Evolutionary conservation across 2,888 invertebrate genomes (phyloP).

Genomic region (Thumatha senex): DNA sequence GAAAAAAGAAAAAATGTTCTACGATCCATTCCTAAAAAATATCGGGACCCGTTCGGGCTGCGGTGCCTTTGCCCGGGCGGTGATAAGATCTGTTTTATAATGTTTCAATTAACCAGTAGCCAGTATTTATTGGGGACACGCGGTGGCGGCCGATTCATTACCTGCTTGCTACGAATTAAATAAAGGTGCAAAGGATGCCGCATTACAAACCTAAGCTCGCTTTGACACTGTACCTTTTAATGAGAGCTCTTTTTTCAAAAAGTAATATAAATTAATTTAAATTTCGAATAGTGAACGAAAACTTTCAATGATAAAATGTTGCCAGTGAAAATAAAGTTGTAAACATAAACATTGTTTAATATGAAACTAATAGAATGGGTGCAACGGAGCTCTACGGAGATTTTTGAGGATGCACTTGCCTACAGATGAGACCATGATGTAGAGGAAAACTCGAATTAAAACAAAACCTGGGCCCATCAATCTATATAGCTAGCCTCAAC

Average conservation of each 20-base stretch:
- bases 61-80: constrained; percentile 62
- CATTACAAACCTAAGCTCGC: constrained; percentile 44
- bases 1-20: constrained; percentile 44
- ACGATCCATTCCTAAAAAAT: constrained; percentile 58
- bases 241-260: neutral
- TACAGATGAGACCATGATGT: too few relatives aligned
- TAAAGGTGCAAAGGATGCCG: constrained; percentile 57
- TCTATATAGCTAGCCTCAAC: too few relatives aligned
- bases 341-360: constrained; percentile 15
- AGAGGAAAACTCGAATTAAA: too few relatives aligned
- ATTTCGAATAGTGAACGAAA: neutral
- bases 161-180: constrained; percentile 55
- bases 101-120: constrained; percentile 83
- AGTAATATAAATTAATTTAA: neutral
- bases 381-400: too few relatives aligned
- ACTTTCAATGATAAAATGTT: neutral
- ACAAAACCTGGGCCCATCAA: too few relatives aligned
- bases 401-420: too few relatives aligned
- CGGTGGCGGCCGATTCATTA: constrained; percentile 63
- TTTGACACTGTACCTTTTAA: constrained; percentile 24
- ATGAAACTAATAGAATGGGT: too few relatives aligned
- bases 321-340: too few relatives aligned
- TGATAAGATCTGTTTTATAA: constrained; percentile 78
- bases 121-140: constrained; percentile 76
- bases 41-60: constrained; percentile 47